Percentiles rank a stretch among this genome's conserved stretches.
Conservation (phyloP, 2,888 invertebrate species). For the Gandaritis pyraliata region DNA sequence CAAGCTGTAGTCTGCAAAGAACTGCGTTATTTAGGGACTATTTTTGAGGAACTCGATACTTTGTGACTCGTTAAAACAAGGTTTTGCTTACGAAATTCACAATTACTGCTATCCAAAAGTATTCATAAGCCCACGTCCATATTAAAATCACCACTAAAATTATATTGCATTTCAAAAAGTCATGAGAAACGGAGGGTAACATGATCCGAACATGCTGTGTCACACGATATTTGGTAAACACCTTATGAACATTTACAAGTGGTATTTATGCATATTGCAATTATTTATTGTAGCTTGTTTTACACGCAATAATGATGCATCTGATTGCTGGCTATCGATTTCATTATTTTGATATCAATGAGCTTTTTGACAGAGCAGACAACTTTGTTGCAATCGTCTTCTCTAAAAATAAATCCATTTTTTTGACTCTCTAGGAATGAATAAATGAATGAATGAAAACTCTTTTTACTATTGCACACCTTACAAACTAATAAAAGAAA, state of each 20-base stretch:
- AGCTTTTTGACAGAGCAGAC: neutral
- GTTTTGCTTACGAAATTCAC: conserved; percentile 20
- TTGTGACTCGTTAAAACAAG: conserved; percentile 10
- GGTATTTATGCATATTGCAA: conserved; percentile 48
- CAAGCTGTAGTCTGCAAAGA: neutral
- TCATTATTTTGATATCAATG: conserved; percentile 18
- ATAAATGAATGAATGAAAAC: too few relatives aligned
- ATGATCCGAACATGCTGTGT: conserved; percentile 54
- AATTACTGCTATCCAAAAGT: conserved; percentile 32
- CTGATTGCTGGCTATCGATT: conserved; percentile 32
- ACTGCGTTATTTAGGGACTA: neutral
- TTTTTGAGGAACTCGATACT: conserved; percentile 5
- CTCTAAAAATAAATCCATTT: too few relatives aligned
- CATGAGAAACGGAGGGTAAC: conserved; percentile 49
- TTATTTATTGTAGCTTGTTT: conserved; percentile 36
- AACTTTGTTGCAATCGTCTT: neutral
- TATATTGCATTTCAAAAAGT: conserved; percentile 35
- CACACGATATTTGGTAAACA: conserved; percentile 58
- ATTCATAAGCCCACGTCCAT: conserved; percentile 28
- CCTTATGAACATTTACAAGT: conserved; percentile 52
- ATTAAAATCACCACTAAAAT: conserved; percentile 37
- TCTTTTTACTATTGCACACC: too few relatives aligned
- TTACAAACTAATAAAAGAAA: too few relatives aligned
- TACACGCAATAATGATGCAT: conserved; percentile 39
- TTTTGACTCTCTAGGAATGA: too few relatives aligned